Percentiles rank a stretch among this genome's conserved stretches.
phyloP scores from a whole-genome alignment of 2,113 vertebrate species.

The Hemibagrus wyckioides region DNA sequence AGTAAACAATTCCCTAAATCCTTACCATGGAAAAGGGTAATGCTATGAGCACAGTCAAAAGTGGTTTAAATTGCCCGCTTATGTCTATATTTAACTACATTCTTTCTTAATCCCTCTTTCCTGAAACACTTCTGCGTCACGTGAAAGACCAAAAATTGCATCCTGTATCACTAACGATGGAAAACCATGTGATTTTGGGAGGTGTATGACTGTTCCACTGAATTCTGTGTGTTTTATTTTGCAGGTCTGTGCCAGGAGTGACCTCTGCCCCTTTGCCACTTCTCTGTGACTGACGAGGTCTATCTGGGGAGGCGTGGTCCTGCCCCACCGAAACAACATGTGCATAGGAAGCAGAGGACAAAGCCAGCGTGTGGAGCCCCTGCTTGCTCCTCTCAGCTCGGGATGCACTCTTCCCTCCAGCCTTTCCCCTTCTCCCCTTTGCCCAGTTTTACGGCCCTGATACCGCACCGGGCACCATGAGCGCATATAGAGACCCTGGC shows the following conservation, averaged over 20 bases:
- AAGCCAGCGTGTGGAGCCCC: constrained; percentile 60
- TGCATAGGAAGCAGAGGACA: constrained; percentile 61
- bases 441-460: constrained; percentile 61
- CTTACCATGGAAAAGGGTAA: background rate
- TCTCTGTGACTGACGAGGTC: constrained; percentile 3
- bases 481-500: constrained; percentile 82
- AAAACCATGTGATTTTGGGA: background rate
- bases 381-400: constrained; percentile 64
- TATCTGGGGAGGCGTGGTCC: constrained; percentile 30
- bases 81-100: background rate
- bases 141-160: background rate
- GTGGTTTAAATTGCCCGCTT: background rate
- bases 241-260: constrained; percentile 41
- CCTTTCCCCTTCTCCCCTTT: constrained; percentile 55
- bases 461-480: constrained; percentile 77
- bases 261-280: background rate
- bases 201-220: background rate
- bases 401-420: constrained; percentile 62
- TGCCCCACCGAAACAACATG: constrained; percentile 65
- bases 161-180: background rate
- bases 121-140: background rate
- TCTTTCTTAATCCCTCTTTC: too few species aligned
- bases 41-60: background rate
- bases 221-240: constrained; percentile 10
- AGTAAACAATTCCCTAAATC: background rate